phyloP scores from a whole-genome alignment of 2,888 invertebrate species.

The Rugalucina vietnamica region DNA sequence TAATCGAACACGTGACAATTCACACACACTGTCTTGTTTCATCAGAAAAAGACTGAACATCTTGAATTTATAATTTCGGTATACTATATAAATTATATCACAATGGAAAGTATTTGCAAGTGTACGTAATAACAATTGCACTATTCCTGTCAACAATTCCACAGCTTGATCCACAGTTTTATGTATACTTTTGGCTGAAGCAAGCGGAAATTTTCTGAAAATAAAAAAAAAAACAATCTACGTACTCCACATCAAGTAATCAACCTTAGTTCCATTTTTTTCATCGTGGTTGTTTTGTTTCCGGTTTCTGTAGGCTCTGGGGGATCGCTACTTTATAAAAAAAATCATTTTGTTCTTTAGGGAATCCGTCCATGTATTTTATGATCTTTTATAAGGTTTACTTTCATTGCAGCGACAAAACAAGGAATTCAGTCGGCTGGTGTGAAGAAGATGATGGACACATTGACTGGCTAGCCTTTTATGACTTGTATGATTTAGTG shows the following conservation, averaged over 20 bases:
- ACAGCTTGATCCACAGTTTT: too few species aligned
- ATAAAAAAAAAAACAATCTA: too few species aligned
- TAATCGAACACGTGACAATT: background rate
- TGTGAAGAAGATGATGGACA: slow-evolving; percentile 63
- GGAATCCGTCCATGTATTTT: background rate
- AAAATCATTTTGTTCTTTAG: background rate
- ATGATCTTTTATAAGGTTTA: background rate
- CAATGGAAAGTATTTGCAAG: background rate
- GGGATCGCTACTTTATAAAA: too few species aligned
- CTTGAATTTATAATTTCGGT: too few species aligned
- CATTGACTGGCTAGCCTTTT: slow-evolving; percentile 53
- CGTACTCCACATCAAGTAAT: too few species aligned
- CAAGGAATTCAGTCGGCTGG: slow-evolving; percentile 63
- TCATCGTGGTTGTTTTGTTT: too few species aligned
- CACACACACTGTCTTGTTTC: background rate
- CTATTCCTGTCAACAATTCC: too few species aligned
- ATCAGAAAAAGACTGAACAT: background rate
- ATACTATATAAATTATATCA: background rate
- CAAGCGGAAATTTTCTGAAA: too few species aligned
- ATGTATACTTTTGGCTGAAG: too few species aligned
- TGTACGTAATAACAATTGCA: background rate
- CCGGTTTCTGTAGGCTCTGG: too few species aligned
- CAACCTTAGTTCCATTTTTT: too few species aligned
- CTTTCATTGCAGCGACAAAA: slow-evolving; percentile 61
- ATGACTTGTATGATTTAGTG: too few species aligned